A percentile compares a stretch with the other conserved stretches of the same genome.
Evolutionary conservation across 2,888 invertebrate genomes (phyloP).

Genomic region (Acrobasis consociella): DNA sequence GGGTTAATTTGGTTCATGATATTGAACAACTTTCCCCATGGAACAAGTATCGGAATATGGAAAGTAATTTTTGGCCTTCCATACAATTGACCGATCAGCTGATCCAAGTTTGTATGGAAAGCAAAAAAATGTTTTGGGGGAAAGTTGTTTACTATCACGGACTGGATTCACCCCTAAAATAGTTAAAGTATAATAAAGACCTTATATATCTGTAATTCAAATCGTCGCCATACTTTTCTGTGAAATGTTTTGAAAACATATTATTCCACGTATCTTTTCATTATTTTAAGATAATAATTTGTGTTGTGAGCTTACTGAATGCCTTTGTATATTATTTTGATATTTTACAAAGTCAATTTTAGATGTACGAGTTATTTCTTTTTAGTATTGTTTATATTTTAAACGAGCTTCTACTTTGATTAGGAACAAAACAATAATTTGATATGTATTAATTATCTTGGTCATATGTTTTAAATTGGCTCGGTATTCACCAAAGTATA

Average conservation of each 20-base stretch:
- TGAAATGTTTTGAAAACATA: slow-evolving; percentile 3
- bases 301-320: slow-evolving; percentile 48
- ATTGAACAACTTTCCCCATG: too few relatives aligned
- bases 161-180: too few relatives aligned
- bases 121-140: too few relatives aligned
- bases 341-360: slow-evolving; percentile 44
- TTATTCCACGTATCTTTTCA: slow-evolving; percentile 20
- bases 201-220: slow-evolving; percentile 15
- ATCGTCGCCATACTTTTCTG: slow-evolving; percentile 8
- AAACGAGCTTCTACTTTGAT: slow-evolving; percentile 33
- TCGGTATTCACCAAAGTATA: neutral
- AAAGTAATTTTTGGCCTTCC: too few relatives aligned
- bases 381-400: slow-evolving; percentile 27
- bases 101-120: too few relatives aligned
- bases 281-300: slow-evolving; percentile 42
- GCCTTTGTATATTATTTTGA: slow-evolving; percentile 43
- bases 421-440: slow-evolving; percentile 18
- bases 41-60: too few relatives aligned
- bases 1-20: too few relatives aligned
- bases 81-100: too few relatives aligned
- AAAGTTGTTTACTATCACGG: too few relatives aligned
- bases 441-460: slow-evolving; percentile 24
- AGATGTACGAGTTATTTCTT: slow-evolving; percentile 34
- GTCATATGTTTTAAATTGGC: neutral
- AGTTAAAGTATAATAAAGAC: too few relatives aligned